phyloP scores from a whole-genome alignment of 2,888 invertebrate genomes.

The Deilephila elpenor region DNA sequence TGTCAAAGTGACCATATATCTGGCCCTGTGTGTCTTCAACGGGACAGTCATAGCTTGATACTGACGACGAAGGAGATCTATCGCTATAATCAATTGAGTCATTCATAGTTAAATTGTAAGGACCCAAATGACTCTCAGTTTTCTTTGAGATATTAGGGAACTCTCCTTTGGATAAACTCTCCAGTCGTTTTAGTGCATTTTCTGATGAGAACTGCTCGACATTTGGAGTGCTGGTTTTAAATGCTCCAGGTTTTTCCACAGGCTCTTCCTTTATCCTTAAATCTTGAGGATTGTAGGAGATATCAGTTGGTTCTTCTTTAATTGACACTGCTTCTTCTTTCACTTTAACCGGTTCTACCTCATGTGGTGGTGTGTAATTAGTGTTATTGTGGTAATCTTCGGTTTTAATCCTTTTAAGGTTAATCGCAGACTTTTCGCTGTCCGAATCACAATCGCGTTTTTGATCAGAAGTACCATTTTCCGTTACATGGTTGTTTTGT shows the following conservation, averaged over 20 bases:
- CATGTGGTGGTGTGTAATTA: slow-evolving; percentile 27
- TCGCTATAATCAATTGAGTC: slow-evolving; percentile 74
- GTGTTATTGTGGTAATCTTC: slow-evolving; percentile 53
- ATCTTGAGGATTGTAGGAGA: slow-evolving; percentile 62
- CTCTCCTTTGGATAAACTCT: slow-evolving; percentile 91
- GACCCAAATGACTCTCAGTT: slow-evolving; percentile 61
- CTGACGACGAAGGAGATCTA: slow-evolving; percentile 86
- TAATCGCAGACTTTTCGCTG: slow-evolving; percentile 62
- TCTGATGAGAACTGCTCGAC: slow-evolving; percentile 78
- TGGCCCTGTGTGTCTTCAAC: slow-evolving; percentile 86
- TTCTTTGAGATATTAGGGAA: slow-evolving; percentile 82
- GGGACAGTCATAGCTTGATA: slow-evolving; percentile 84
- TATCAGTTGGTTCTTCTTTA: slow-evolving; percentile 66
- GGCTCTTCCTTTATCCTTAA: slow-evolving; percentile 73
- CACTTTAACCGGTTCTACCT: slow-evolving; percentile 52
- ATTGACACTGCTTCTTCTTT: slow-evolving; percentile 60
- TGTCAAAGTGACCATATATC: slow-evolving; percentile 89
- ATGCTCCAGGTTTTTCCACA: slow-evolving; percentile 66
- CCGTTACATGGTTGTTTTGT: slow-evolving; percentile 73
- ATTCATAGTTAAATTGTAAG: slow-evolving; percentile 71
- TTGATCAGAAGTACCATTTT: slow-evolving; percentile 51
- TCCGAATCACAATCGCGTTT: slow-evolving; percentile 55
- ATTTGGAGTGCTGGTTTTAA: slow-evolving; percentile 48
- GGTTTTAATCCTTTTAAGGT: slow-evolving; percentile 72
- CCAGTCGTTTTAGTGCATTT: slow-evolving; percentile 90